Percentiles rank a stretch among this genome's conserved stretches.
phyloP scores from a whole-genome alignment of 1,140 invertebrate species.

The Archivesica marissinica region DNA sequence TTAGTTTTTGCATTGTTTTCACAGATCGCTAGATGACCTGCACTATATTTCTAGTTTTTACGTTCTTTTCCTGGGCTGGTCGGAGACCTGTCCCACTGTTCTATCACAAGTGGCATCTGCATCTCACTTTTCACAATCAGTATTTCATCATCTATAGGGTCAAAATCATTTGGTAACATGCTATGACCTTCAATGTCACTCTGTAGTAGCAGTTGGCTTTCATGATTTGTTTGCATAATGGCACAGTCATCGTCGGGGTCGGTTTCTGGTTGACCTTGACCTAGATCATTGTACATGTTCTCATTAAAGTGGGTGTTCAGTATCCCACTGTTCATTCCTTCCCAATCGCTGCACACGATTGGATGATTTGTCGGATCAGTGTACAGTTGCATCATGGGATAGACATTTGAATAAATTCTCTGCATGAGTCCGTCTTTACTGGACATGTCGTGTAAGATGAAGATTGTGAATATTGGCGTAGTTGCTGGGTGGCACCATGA shows the following conservation, averaged over 20 bases:
- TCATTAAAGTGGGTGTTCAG: constrained; percentile 53
- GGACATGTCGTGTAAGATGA: constrained; percentile 78
- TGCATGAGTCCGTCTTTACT: constrained; percentile 61
- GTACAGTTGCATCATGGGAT: constrained; percentile 55
- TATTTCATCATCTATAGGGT: constrained; percentile 6
- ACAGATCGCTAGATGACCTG: no score
- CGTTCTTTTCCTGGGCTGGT: constrained; percentile 55
- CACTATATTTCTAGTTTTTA: no score
- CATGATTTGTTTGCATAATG: neutral
- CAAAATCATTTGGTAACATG: neutral
- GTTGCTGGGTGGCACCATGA: constrained; percentile 84
- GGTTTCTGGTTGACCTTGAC: neutral
- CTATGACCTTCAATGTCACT: neutral
- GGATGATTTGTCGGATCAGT: constrained; percentile 54
- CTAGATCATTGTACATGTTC: neutral
- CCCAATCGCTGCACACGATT: constrained; percentile 53
- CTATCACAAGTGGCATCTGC: constrained; percentile 42
- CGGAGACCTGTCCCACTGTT: constrained; percentile 58
- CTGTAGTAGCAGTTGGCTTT: constrained; percentile 7
- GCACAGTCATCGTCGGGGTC: neutral
- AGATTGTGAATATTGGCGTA: constrained; percentile 75
- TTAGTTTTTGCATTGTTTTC: no score
- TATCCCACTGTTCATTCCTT: constrained; percentile 21
- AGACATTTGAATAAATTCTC: constrained; percentile 88
- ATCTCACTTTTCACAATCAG: constrained; percentile 8